Conservation (phyloP, 2,113 vertebrate genomes). For the Sigmodon hispidus region DNA sequence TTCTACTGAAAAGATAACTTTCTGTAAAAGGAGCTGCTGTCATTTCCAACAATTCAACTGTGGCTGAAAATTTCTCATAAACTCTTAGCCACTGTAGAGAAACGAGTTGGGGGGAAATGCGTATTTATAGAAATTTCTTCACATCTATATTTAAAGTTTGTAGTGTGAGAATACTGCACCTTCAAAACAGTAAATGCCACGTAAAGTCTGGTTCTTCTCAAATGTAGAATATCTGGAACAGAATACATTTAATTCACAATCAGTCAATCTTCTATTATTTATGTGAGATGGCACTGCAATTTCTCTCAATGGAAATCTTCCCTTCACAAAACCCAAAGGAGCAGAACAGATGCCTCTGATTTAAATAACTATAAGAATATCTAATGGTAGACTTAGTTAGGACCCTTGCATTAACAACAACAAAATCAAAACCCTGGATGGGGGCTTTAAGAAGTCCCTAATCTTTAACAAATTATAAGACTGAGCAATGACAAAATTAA, state of each 20-base stretch:
- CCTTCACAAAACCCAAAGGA: slow-evolving; percentile 61
- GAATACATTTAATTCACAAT: slow-evolving; percentile 61
- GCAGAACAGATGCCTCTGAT: slow-evolving; percentile 38
- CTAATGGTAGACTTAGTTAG: slow-evolving; percentile 48
- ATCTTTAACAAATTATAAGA: slow-evolving; percentile 62
- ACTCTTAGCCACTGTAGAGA: slow-evolving; percentile 50
- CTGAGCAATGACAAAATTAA: slow-evolving; percentile 23
- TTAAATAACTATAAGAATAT: slow-evolving; percentile 64
- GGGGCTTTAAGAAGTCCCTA: neutral
- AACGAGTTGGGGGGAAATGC: neutral
- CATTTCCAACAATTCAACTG: slow-evolving; percentile 70
- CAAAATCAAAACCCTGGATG: neutral
- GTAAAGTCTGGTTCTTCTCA: slow-evolving; percentile 70
- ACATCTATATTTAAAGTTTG: slow-evolving; percentile 50
- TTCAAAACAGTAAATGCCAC: slow-evolving; percentile 69
- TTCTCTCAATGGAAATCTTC: slow-evolving; percentile 65
- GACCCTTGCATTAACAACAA: slow-evolving; percentile 51
- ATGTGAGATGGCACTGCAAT: slow-evolving; percentile 49
- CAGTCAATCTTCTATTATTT: slow-evolving; percentile 67
- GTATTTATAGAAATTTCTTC: slow-evolving; percentile 64
- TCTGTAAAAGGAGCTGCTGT: slow-evolving; percentile 66
- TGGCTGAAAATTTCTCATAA: slow-evolving; percentile 52
- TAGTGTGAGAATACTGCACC: slow-evolving; percentile 62
- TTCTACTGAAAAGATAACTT: slow-evolving; percentile 68
- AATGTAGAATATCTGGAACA: slow-evolving; percentile 54